phyloP scores from a whole-genome alignment of 2,113 vertebrate genomes.

The Oxyruncus cristatus region DNA sequence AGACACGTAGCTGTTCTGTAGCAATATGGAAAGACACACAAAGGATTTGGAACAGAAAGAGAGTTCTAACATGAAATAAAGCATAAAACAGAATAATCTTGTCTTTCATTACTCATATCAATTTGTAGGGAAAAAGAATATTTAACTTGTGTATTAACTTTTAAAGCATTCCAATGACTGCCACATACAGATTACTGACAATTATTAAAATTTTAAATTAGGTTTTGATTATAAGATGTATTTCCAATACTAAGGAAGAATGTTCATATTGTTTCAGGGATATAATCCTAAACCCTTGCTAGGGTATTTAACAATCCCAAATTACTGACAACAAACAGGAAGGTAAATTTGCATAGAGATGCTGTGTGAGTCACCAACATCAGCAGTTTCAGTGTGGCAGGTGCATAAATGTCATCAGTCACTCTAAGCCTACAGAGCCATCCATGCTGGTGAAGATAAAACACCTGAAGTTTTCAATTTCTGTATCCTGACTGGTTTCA shows the following conservation, averaged over 20 bases:
- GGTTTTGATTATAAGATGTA: neutral
- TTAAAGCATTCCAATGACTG: neutral
- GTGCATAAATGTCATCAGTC: neutral
- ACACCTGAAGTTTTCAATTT: neutral
- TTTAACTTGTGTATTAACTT: neutral
- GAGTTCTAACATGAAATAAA: neutral
- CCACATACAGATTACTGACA: neutral
- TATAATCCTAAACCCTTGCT: neutral
- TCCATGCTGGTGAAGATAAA: neutral
- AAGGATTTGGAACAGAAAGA: neutral
- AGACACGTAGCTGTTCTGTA: neutral
- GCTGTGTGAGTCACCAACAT: neutral
- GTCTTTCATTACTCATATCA: neutral
- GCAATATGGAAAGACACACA: neutral
- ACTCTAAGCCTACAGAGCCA: neutral
- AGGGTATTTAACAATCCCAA: neutral
- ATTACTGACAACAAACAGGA: neutral
- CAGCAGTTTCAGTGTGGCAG: neutral
- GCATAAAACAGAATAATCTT: neutral
- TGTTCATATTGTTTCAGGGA: neutral
- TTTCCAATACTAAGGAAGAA: neutral
- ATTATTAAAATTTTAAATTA: neutral
- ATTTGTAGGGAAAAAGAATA: neutral
- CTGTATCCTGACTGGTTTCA: neutral
- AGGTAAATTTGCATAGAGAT: neutral